Evolutionary conservation across 2,797 vertebrate species (phyloP), one percentile per base, ranked within the genome.

Genomic region (Rhadinocentrus ornatus): DNA sequence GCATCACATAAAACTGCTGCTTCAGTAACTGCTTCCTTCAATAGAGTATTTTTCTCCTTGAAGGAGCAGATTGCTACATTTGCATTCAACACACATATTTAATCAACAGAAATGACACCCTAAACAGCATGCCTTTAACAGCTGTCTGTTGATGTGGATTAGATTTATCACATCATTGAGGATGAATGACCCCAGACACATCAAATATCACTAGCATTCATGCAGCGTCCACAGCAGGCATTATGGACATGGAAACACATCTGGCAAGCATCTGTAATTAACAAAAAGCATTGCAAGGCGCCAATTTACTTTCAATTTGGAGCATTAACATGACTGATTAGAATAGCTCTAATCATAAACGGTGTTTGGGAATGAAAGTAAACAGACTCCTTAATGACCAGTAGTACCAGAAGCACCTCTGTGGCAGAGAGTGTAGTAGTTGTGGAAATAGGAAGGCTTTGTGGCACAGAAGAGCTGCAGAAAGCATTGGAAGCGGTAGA

Each of bases 381-480:
- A 85, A 77, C 63, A 0, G 64, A 79, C 71, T 75, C 71, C 63
- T 73, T 13, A 73, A 78, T 61, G 71, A 59, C 68, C n/a, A 44
- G 52, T 31, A 78, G 66, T 53, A 69, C 76, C 65, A 93, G 88
- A 82, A 91, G 95, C 96, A 96, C 96, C 96, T 97, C 94, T 61
- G 85, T 71, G 71, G 86, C 79, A 83, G 88, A 91, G 77, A 75
- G 87, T 69, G 89, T 72, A 73, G 90, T 79, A 89, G 84, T 6
- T 39, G 76, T 39, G 37, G 67, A 50, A 52, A 91, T 87, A 91
- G 88, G 88, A 91, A 89, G 94, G 90, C 92, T 92, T 91, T 92
- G 92, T 87, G 92, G 89, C 72, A 64, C 63, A 65, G 75, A 12
- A 1, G 71, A 83, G 89, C 89, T 84, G 89, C 83, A 73, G 75